Conservation (phyloP, 1,140 invertebrate genomes). For the Eriosoma lanigerum region DNA sequence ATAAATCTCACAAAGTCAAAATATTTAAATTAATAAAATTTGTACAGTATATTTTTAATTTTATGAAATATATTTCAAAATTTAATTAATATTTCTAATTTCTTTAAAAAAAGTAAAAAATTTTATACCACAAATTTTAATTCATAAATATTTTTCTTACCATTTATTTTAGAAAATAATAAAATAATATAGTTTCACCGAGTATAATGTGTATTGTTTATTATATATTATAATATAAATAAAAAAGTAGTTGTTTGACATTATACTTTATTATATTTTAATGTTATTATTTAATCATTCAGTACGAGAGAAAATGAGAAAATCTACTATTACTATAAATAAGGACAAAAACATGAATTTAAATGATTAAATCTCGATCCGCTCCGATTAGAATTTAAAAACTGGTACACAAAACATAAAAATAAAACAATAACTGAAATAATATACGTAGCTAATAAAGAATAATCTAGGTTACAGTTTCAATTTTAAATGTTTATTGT, state of each 20-base stretch:
- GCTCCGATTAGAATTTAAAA: constrained; percentile 31
- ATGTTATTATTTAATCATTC: constrained; percentile 11
- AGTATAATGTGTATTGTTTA: too few species aligned
- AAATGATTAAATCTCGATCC: constrained; percentile 21
- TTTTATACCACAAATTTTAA: too few species aligned
- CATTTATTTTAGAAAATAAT: too few species aligned
- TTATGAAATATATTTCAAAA: too few species aligned
- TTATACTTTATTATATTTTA: not conserved
- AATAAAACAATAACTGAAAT: not conserved
- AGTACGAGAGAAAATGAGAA: constrained; percentile 6
- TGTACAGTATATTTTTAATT: too few species aligned
- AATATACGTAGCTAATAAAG: constrained; percentile 1
- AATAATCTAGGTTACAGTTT: not conserved
- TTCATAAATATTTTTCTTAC: too few species aligned
- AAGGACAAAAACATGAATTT: not conserved
- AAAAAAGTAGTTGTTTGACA: not conserved
- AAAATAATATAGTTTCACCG: too few species aligned
- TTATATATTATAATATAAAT: not conserved
- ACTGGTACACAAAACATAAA: not conserved
- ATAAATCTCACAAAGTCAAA: too few species aligned
- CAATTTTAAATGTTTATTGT: not conserved
- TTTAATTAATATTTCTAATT: too few species aligned
- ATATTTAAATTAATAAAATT: too few species aligned
- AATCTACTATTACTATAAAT: not conserved
- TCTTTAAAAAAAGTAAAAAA: too few species aligned